Conservation (phyloP, 1,140 invertebrate species). For the Elymnias hypermnestra region DNA sequence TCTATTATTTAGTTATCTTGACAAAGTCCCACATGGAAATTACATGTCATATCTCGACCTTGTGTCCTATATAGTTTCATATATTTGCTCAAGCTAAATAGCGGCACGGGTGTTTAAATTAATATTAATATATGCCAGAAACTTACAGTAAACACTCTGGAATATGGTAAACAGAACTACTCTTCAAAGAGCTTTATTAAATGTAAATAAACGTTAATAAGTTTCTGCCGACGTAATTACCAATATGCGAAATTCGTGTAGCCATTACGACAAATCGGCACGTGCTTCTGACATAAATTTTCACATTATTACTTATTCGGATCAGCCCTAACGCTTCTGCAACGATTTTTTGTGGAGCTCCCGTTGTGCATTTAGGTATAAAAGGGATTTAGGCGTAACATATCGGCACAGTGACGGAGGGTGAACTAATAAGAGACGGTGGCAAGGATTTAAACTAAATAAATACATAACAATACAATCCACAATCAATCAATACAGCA, state of each 20-base stretch:
- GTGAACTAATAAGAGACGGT: conserved; percentile 27
- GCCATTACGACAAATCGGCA: conserved; percentile 61
- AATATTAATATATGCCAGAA: conserved; percentile 1
- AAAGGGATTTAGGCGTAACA: conserved; percentile 64
- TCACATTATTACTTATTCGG: conserved; percentile 59
- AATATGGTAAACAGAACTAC: conserved; percentile 5
- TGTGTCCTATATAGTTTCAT: no score
- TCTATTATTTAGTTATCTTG: no score
- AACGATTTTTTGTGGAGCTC: conserved; percentile 53
- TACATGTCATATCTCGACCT: no score
- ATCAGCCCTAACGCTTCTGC: conserved; percentile 37
- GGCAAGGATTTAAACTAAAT: background rate
- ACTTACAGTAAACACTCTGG: conserved; percentile 2
- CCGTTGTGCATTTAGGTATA: conserved; percentile 68
- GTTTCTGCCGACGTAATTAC: conserved; percentile 46
- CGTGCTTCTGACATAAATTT: conserved; percentile 69
- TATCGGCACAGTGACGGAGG: conserved; percentile 51
- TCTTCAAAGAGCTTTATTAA: conserved; percentile 21
- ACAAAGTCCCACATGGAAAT: no score
- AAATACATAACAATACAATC: background rate
- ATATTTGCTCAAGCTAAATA: no score
- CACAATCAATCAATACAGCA: no score
- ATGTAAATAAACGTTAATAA: conserved; percentile 34
- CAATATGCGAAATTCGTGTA: conserved; percentile 65
- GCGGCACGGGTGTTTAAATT: background rate